Base-by-base conservation (phyloP, 2,113 vertebrate species). In the Lagenorhynchus albirostris region DNA sequence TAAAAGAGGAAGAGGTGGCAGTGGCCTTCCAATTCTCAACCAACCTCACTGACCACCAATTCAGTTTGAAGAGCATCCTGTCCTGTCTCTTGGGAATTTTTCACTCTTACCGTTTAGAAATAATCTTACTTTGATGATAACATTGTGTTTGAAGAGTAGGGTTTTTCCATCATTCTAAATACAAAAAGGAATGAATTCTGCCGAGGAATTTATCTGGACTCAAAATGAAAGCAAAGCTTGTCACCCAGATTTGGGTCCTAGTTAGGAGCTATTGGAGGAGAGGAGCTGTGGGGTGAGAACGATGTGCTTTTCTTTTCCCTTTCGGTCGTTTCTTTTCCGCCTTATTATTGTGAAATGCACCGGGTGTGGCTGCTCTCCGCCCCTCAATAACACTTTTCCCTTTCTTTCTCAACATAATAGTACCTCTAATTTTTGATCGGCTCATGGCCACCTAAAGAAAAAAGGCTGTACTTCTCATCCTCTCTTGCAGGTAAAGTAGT, bases 91-190 rank as follows among this genome's bases (percentile, higher is more conserved):
- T 20, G 4, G 53, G 36, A 8, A 41, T 25, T 74, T 88, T 90
- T 87, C 21, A 23, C 60, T 92, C 18, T 65, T 55, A n/a, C 10
- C 17, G 10, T 71, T 89, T 85, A 94, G 70, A 97, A 83, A 90
- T 88, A 53, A 68, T 92, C 87, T 95, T 71, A 76, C 74, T 95
- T 83, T 77, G 79, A 87, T 95, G 14, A 92, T 87, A 65, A 74
- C 7, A 3, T 53, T 36, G 21, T 82, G 44, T 53, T 94, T 65
- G 26, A 80, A 85, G 33, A 60, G 20, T 38, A 71, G 18, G 20
- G 26, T 23, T 73, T 95, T 53, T 26, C 95, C 53, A 47, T 44
- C 65, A 83, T 90, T 95, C 84, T 47, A 94, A 87, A 94, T 21
- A 65, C 2, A 33, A 76, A 95, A 87, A 63, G n/a, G 38, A 88